Percentiles rank a stretch among this genome's conserved stretches.
phyloP scores from a whole-genome alignment of 2,113 vertebrate species.

The Leucosticte australis region DNA sequence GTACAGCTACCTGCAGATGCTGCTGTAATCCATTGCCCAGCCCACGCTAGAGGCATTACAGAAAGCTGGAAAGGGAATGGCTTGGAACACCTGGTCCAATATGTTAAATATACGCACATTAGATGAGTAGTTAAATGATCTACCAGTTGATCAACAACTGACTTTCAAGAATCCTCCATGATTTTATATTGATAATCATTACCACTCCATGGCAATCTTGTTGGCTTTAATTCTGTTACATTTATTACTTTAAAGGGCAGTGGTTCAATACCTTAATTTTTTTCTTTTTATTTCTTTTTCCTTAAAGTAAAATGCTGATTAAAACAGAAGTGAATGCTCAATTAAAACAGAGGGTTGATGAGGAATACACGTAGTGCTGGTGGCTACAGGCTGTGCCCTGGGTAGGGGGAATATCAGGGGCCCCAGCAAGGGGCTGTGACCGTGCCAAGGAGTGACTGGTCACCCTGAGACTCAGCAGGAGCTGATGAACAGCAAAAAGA shows the following conservation, averaged over 20 bases:
- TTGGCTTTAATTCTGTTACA: neutral
- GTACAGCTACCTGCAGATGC: neutral
- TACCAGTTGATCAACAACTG: neutral
- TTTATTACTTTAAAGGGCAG: neutral
- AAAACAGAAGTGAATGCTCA: neutral
- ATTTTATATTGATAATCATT: neutral
- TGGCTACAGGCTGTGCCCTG: neutral
- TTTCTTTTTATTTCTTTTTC: neutral
- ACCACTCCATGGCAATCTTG: too few species aligned
- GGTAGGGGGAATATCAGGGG: neutral
- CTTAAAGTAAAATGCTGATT: neutral
- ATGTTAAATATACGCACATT: neutral
- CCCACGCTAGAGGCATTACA: neutral
- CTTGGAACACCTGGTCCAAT: neutral
- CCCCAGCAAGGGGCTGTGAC: neutral
- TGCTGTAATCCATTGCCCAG: neutral
- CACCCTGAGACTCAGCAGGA: neutral
- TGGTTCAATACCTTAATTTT: neutral
- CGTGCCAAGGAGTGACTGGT: too few species aligned
- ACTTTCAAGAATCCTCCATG: neutral
- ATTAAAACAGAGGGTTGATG: neutral
- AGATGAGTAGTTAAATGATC: neutral
- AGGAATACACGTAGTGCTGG: neutral
- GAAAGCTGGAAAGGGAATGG: neutral
- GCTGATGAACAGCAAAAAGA: neutral